phyloP scores from a whole-genome alignment of 2,888 invertebrate genomes.

The Lochmaea crataegi region DNA sequence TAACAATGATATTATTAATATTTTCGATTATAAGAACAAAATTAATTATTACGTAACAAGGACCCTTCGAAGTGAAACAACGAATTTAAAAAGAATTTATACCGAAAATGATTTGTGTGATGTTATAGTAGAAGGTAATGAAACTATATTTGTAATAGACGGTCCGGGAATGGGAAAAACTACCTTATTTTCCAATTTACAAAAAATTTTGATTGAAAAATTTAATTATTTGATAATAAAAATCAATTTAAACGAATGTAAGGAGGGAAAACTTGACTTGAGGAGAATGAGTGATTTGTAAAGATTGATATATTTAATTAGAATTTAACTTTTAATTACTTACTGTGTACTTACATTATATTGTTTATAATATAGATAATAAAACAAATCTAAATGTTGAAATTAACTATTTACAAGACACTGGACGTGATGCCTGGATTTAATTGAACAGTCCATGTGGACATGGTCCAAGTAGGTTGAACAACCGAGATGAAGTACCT shows the following conservation, averaged over 20 bases:
- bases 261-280: no score
- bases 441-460: no score
- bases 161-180: constrained; percentile 27
- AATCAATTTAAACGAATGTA: constrained; percentile 19
- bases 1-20: neutral
- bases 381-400: no score
- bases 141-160: constrained; percentile 12
- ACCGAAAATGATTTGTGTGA: neutral
- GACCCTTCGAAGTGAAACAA: neutral
- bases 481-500: no score
- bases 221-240: constrained; percentile 7
- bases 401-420: no score
- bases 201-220: neutral
- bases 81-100: neutral
- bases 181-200: constrained; percentile 7
- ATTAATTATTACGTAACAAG: neutral
- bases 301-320: no score
- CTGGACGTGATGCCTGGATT: no score
- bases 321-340: no score
- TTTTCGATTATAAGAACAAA: neutral
- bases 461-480: no score
- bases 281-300: no score
- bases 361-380: no score
- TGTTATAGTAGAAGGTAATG: neutral
- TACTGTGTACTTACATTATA: no score